phyloP scores from a whole-genome alignment of 2,888 invertebrate species.

The Nomada goodeniana region DNA sequence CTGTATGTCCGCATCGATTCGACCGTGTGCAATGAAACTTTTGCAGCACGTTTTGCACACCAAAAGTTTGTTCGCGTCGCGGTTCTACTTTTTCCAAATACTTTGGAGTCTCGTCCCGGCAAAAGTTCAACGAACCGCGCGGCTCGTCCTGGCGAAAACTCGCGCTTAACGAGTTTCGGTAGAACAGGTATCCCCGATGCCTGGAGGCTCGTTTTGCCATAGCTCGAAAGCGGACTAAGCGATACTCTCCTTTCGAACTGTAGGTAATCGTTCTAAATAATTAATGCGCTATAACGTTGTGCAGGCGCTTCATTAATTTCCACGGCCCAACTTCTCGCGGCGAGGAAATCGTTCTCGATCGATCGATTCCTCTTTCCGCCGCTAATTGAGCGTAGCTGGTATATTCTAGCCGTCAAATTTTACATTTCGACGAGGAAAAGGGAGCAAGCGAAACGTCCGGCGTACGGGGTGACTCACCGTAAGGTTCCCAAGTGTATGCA shows the following conservation, averaged over 20 bases:
- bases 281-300: conserved; percentile 52
- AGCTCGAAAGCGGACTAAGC: conserved; percentile 42
- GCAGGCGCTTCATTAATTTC: conserved; percentile 51
- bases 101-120: not conserved
- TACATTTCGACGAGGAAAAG: not conserved
- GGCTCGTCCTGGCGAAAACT: conserved; percentile 8
- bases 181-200: conserved; percentile 25
- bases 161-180: conserved; percentile 27
- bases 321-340: conserved; percentile 38
- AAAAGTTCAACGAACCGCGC: conserved; percentile 16
- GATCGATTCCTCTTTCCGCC: conserved; percentile 23
- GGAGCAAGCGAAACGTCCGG: too few species aligned
- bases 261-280: conserved; percentile 52
- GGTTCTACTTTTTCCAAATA: not conserved
- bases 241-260: conserved; percentile 45
- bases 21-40: conserved; percentile 3
- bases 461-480: not conserved
- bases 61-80: not conserved
- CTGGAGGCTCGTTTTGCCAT: conserved; percentile 16
- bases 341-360: conserved; percentile 5
- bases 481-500: not conserved
- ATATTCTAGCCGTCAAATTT: not conserved
- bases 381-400: conserved; percentile 7
- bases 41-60: not conserved
- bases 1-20: not conserved